Evolutionary conservation across 2,888 invertebrate genomes (phyloP), one percentile per base, ranked within the genome.

Genomic region (Noctua janthina): DNA sequence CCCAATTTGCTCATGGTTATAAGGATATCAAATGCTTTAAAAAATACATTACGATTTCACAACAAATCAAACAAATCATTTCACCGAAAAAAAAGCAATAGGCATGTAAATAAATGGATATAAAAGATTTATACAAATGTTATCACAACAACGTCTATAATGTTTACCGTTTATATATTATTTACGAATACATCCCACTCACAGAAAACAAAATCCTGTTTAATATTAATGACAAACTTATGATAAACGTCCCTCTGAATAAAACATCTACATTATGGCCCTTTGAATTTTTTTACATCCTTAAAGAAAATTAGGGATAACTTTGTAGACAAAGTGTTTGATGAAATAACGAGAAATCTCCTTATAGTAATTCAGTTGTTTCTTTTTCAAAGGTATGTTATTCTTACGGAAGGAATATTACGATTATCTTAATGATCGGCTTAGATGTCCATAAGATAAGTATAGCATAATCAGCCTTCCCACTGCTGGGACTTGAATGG

Each of bases 211-310:
- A 80, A 77, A 80, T 67, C 74, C 72, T 43, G 29, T 78, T 85
- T 76, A 86, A 86, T 88, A 86, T 76, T 85, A 74, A 85, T 77
- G 75, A 73, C 54, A 17, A 70, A 67, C 46, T 87, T 76, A 76
- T 74, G 75, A 59, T 84, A 76, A 87, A 76, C 74, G 35, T 74
- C 56, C 43, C 1, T 3, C 6, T 87, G 85, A 85, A 85, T 85
- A 84, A 85, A 87, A 87, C 62, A 87, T 85, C 0, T n/a, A 67
- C 87, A 75, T 84, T 72, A 78, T 7, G 64, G 56, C 49, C 56
- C 59, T 83, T 64, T 74, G 78, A 77, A 78, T 74, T 74, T 72
- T 86, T 86, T 64, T 78, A 15, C 78, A 83, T 77, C 64, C 35
- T 69, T 59, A 20, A 46, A 43, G 35, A 69, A 66, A 70, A 82